Conservation (phyloP, 2,113 vertebrate species). For the Rousettus leschenaultii region DNA sequence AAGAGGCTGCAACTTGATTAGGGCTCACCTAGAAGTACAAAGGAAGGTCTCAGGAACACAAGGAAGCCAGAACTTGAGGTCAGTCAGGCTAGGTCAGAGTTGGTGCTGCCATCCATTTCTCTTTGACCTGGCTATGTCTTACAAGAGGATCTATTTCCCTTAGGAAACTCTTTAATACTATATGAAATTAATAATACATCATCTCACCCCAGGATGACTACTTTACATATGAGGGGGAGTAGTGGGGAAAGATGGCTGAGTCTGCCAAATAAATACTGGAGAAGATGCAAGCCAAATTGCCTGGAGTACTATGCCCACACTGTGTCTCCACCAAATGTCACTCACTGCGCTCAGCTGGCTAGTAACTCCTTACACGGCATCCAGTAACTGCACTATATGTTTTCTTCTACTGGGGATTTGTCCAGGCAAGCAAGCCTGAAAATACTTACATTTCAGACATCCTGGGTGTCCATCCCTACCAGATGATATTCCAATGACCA, state of each 20-base stretch:
- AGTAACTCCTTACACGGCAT: constrained; percentile 48
- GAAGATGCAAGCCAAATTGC: constrained; percentile 64
- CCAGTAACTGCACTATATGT: constrained; percentile 35
- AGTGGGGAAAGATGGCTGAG: constrained; percentile 25
- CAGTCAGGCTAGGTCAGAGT: background rate
- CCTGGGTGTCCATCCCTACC: constrained; percentile 30
- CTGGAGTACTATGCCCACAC: constrained; percentile 62
- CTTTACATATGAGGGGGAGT: constrained; percentile 50
- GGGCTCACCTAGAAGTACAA: constrained; percentile 17
- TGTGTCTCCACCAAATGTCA: constrained; percentile 60
- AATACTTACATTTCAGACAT: background rate
- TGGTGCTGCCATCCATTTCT: background rate
- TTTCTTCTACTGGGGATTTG: constrained; percentile 54
- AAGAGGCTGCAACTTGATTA: constrained; percentile 57
- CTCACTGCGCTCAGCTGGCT: constrained; percentile 65
- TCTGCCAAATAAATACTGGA: constrained; percentile 60
- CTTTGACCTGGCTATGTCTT: background rate
- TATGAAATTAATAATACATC: constrained; percentile 51
- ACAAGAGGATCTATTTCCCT: background rate
- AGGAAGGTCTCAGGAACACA: background rate
- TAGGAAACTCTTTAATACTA: constrained; percentile 21
- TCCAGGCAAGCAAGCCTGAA: constrained; percentile 46
- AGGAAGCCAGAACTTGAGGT: background rate
- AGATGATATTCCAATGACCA: constrained; percentile 47
- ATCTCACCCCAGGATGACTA: constrained; percentile 34